These are phyloP conservation scores for Bibio marci DNA, from an alignment of 2,888 invertebrate species.

Conservation along the genomic window DNA sequence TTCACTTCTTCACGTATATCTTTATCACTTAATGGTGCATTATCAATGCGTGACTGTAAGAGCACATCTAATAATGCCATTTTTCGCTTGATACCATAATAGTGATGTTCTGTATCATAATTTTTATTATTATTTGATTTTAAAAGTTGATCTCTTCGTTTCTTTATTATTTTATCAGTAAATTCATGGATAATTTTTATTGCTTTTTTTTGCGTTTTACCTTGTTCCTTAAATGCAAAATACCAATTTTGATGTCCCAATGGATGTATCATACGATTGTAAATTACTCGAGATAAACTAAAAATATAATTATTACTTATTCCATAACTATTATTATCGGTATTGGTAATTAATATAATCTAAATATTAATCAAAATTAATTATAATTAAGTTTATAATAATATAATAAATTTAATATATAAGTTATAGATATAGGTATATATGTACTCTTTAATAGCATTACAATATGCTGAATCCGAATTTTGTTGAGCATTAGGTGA, in stretches of 20 bases:
- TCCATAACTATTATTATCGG: no score
- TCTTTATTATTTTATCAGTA: slow-evolving; percentile 36
- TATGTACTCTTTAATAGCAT: slow-evolving; percentile 51
- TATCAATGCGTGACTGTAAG: slow-evolving; percentile 40
- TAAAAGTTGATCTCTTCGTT: slow-evolving; percentile 26
- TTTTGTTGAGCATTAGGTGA: slow-evolving; percentile 52
- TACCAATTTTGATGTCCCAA: slow-evolving; percentile 22
- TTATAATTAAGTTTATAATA: no score
- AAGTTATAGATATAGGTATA: no score
- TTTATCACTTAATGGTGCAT: slow-evolving; percentile 36
- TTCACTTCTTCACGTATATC: slow-evolving; percentile 52
- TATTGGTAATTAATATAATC: no score
- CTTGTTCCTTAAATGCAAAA: slow-evolving; percentile 19
- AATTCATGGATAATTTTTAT: slow-evolving; percentile 34
- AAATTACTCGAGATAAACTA: slow-evolving; percentile 23
- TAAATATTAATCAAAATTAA: no score
- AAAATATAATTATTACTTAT: no score
- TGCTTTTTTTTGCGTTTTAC: slow-evolving; percentile 33
- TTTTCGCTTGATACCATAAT: slow-evolving; percentile 33
- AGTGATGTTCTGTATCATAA: no score
- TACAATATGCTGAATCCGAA: slow-evolving; percentile 51
- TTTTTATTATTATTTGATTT: slow-evolving; percentile 9
- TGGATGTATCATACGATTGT: slow-evolving; percentile 26
- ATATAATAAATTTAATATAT: no score
- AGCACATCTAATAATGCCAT: slow-evolving; percentile 47